Base-by-base conservation (phyloP, 64 coral and sea anemone species). In the Montipora sp. region DNA sequence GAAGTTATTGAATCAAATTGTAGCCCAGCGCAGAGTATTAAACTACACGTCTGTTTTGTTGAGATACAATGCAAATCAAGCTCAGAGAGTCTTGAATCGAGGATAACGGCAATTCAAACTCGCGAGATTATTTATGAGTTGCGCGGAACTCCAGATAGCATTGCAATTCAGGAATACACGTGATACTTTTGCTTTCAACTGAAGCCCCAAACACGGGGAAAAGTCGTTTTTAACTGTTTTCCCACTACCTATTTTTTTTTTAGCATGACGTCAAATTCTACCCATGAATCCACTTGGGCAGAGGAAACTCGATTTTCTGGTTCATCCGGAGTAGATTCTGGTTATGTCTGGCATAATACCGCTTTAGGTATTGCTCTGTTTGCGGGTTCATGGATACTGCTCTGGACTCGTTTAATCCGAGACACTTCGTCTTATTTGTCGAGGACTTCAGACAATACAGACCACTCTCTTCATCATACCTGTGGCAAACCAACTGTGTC, bases 301-400 rank as follows among this genome's bases (percentile, higher is more conserved):
- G 75, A 24, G 76, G 87, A 78, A 95, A 95, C 44, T 95, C 76
- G 58, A 95, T 91, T 69, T 95, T 95, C 75, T 95, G 94, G 81
- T 95, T 95, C 58, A 95, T 88, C 8, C 94, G 90, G 65, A 95
- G 81, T 36, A 95, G 69, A 73, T 95, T 95, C 68, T 92, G 79
- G 55, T 95, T 95, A 79, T 95, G 94, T 14, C 50, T 95, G 36
- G 94, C 84, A 78, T 95, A 95, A 92, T 95, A 95, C 53, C 83
- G 82, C 77, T 92, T 90, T 16, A 95, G 58, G 47, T 89, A 92
- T 50, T 91, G 82, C 9, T 85, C 82, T 9, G 82, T 85, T 46
- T 85, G 63, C 44, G 46, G 82, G 61, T 63, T 85, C 15, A 85
- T 24, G 19, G 45, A 18, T 7, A 85, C 82, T 20, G 61, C 44